Conservation (phyloP, 2,113 vertebrate genomes). For the Chlamydotis undulata region DNA sequence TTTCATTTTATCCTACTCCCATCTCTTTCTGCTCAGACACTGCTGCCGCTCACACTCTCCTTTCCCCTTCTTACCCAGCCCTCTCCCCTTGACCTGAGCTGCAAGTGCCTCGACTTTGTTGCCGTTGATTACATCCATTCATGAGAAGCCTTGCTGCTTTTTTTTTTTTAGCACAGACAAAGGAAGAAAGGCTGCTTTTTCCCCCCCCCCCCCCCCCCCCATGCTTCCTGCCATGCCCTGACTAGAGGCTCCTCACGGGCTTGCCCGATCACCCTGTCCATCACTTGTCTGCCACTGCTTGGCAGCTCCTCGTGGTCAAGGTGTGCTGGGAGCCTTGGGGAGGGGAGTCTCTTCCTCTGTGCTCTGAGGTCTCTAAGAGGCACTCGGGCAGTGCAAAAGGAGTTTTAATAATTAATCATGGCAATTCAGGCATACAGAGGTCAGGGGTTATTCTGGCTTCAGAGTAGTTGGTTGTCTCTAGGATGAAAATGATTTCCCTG, state of each 20-base stretch:
- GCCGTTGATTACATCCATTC: neutral
- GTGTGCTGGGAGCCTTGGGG: neutral
- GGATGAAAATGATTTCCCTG: neutral
- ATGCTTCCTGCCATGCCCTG: neutral
- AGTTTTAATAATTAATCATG: neutral
- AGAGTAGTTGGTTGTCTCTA: neutral
- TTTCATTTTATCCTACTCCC: neutral
- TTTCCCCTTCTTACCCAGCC: neutral
- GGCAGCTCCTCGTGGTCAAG: neutral
- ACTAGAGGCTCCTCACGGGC: neutral
- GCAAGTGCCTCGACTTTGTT: neutral
- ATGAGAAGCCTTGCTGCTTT: neutral
- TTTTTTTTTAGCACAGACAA: neutral
- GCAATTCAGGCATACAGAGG: neutral
- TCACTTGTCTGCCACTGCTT: neutral
- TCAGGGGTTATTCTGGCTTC: neutral
- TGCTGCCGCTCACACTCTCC: fast-evolving
- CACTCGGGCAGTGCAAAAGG: neutral
- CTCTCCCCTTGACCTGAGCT: neutral
- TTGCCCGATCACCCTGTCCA: neutral
- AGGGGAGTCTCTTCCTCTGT: neutral
- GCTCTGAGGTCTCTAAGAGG: neutral
- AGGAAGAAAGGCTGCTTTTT: neutral
- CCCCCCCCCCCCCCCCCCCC: too few relatives aligned
- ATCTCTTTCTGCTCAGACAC: neutral